phyloP scores from a whole-genome alignment of 2,888 invertebrate species.

The Minunthozetes semirufus region DNA sequence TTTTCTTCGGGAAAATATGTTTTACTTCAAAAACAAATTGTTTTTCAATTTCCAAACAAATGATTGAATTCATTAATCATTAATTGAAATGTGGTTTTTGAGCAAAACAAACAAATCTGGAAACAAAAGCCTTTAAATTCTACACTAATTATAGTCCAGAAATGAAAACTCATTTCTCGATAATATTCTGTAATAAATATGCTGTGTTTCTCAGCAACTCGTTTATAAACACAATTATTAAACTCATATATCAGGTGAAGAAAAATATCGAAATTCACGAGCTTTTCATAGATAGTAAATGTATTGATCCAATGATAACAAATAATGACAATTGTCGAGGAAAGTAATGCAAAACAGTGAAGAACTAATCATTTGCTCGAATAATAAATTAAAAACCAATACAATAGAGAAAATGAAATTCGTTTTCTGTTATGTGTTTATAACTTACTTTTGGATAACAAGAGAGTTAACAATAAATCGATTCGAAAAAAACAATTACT shows the following conservation, averaged over 20 bases:
- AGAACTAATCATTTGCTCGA: neutral
- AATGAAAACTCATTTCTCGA: neutral
- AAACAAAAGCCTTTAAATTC: neutral
- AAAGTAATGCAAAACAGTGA: neutral
- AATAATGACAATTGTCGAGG: too few species aligned
- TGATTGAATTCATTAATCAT: too few species aligned
- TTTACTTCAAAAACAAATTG: too few species aligned
- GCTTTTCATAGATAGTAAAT: too few species aligned
- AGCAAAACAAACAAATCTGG: neutral
- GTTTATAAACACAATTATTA: too few species aligned
- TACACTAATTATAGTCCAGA: neutral
- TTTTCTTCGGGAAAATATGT: neutral
- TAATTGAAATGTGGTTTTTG: too few species aligned
- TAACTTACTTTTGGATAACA: neutral
- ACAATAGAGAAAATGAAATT: neutral
- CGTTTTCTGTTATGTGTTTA: neutral
- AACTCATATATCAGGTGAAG: neutral
- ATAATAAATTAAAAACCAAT: neutral
- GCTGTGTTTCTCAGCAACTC: too few species aligned
- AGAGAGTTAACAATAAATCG: neutral
- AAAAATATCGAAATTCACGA: neutral
- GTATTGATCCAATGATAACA: too few species aligned
- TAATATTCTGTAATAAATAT: neutral
- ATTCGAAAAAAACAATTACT: neutral
- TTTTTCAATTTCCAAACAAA: too few species aligned